Evolutionary conservation across 2,888 invertebrate genomes (phyloP).

Genomic region (Muscina levida): DNA sequence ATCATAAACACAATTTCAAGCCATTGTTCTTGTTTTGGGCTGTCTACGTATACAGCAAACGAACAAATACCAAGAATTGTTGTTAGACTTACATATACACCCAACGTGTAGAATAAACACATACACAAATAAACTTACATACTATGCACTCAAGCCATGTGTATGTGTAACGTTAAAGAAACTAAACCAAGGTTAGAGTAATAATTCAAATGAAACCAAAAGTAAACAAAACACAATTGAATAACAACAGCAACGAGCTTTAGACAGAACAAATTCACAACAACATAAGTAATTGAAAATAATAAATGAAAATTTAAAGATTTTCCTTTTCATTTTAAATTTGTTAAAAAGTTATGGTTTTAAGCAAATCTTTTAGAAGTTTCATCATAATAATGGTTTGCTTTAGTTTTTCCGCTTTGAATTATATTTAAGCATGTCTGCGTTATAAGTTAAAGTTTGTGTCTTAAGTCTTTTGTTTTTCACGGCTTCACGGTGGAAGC

Average conservation of each 20-base stretch:
- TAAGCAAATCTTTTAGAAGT: background rate
- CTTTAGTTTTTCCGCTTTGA: slow-evolving; percentile 19
- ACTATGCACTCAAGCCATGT: slow-evolving; percentile 1
- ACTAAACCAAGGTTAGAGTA: slow-evolving; percentile 67
- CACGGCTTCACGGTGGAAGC: background rate
- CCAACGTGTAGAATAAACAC: too few species aligned
- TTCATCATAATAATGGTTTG: slow-evolving; percentile 12
- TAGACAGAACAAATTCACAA: too few species aligned
- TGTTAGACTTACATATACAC: too few species aligned
- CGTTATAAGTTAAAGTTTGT: slow-evolving; percentile 8
- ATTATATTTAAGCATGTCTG: background rate
- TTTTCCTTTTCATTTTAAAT: too few species aligned
- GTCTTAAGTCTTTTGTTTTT: slow-evolving; percentile 44
- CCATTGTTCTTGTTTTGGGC: slow-evolving; percentile 59
- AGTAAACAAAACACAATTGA: slow-evolving; percentile 35
- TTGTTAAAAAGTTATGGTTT: slow-evolving; percentile 3
- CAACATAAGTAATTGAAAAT: slow-evolving; percentile 47
- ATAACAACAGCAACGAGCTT: background rate
- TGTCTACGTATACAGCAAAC: background rate
- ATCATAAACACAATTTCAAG: slow-evolving; percentile 45
- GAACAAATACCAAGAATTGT: too few species aligned
- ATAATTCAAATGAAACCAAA: slow-evolving; percentile 67
- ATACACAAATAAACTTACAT: too few species aligned
- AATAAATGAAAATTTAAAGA: slow-evolving; percentile 35
- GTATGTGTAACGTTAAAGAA: slow-evolving; percentile 53